Percentiles rank a stretch among this genome's conserved stretches.
These are phyloP conservation scores for Anoplopoma fimbria DNA, from an alignment of 2,113 vertebrate genomes.

Conservation along the genomic window DNA sequence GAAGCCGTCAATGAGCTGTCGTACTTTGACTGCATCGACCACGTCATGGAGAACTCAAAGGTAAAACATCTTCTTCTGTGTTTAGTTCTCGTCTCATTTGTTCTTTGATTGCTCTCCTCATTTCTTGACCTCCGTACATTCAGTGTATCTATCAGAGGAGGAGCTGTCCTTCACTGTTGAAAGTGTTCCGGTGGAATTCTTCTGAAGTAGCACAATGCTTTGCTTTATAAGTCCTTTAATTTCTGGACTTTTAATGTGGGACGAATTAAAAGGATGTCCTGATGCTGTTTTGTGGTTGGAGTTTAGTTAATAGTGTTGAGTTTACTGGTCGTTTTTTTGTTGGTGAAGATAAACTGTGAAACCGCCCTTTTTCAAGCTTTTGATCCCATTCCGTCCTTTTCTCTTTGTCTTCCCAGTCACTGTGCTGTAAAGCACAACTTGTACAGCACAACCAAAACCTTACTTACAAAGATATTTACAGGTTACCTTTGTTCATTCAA, in stretches of 20 bases:
- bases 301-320: not conserved
- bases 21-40: conserved; percentile 98
- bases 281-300: not conserved
- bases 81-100: not conserved
- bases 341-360: not conserved
- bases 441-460: not conserved
- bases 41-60: conserved; percentile 99
- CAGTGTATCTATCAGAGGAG: not conserved
- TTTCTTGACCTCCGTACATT: not conserved
- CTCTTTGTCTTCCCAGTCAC: not conserved
- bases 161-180: not conserved
- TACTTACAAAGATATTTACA: not conserved
- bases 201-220: not conserved
- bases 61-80: conserved; percentile 69
- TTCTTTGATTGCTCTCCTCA: not conserved
- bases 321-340: not conserved
- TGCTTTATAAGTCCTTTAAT: not conserved
- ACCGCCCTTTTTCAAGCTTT: not conserved
- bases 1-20: conserved; percentile 94
- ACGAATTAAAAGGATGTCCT: not conserved
- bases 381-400: not conserved
- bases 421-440: not conserved
- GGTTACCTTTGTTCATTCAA: not conserved
- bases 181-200: not conserved
- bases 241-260: not conserved